These are phyloP conservation scores for Nerophis lumbriciformis DNA, from an alignment of 2,113 vertebrate species.

Conservation along the genomic window DNA sequence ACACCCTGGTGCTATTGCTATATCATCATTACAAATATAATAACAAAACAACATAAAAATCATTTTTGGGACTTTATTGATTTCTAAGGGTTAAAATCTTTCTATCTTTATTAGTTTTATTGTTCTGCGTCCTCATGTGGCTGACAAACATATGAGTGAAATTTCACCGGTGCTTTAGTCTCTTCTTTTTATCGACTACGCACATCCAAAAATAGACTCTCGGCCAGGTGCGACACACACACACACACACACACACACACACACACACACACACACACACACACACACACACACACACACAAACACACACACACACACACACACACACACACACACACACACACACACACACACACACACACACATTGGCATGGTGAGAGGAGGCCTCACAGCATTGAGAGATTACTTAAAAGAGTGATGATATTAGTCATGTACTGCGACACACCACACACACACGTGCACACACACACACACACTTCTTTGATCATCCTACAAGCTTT, in stretches of 20 bases:
- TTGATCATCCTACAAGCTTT: slow-evolving; percentile 43
- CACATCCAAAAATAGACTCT: slow-evolving; percentile 28
- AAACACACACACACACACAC: background rate
- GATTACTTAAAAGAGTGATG: slow-evolving; percentile 29
- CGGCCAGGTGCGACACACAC: slow-evolving; percentile 11
- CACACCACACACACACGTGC: background rate
- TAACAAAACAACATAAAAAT: too few species aligned
- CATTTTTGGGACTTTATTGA: too few species aligned
- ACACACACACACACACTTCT: slow-evolving; percentile 20
- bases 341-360: too few species aligned
- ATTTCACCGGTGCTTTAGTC: slow-evolving; percentile 25
- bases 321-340: background rate
- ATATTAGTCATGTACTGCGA: slow-evolving; percentile 30
- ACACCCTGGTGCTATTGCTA: too few species aligned
- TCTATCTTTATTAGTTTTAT: too few species aligned
- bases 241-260: background rate
- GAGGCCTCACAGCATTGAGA: slow-evolving; percentile 1
- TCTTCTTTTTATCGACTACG: slow-evolving; percentile 20
- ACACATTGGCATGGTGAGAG: slow-evolving; percentile 6
- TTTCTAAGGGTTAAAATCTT: too few species aligned
- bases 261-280: too few species aligned
- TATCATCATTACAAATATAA: too few species aligned
- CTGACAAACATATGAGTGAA: slow-evolving; percentile 3
- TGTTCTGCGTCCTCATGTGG: too few species aligned
- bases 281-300: background rate